phyloP scores from a whole-genome alignment of 2,888 invertebrate genomes.

The Subacronicta megacephala region DNA sequence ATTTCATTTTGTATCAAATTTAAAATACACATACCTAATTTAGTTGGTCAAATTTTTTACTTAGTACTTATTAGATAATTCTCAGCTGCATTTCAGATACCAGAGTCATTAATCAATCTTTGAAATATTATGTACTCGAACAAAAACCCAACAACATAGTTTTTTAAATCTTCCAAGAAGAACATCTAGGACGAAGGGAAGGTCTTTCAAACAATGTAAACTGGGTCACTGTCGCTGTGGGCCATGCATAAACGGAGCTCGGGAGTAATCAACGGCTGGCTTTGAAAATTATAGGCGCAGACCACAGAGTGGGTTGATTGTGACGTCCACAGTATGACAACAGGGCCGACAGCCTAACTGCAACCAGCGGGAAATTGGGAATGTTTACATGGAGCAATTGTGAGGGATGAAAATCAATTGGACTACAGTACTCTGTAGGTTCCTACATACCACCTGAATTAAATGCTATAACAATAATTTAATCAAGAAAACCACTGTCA shows the following conservation, averaged over 20 bases:
- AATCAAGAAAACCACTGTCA: no score
- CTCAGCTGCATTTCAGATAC: no score
- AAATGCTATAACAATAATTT: no score
- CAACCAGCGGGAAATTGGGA: constrained; percentile 2
- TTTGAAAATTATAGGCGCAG: constrained; percentile 47
- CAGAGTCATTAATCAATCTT: no score
- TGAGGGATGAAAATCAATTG: no score
- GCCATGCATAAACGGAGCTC: constrained; percentile 21
- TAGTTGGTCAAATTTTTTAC: no score
- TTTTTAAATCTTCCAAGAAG: constrained; percentile 33
- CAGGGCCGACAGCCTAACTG: constrained; percentile 7
- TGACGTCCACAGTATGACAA: constrained; percentile 19
- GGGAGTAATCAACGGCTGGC: constrained; percentile 48
- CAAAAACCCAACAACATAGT: constrained; percentile 30
- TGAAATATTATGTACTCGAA: no score
- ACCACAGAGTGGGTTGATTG: constrained; percentile 13
- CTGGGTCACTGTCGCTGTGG: constrained; percentile 47
- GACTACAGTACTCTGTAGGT: no score
- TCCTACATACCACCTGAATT: no score
- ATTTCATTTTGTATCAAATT: no score
- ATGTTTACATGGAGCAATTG: background rate
- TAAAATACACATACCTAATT: no score
- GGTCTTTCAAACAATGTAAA: constrained; percentile 45
- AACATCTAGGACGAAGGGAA: constrained; percentile 26
- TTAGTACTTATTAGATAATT: no score